phyloP scores from a whole-genome alignment of 2,113 vertebrate species.

The Alosa alosa region DNA sequence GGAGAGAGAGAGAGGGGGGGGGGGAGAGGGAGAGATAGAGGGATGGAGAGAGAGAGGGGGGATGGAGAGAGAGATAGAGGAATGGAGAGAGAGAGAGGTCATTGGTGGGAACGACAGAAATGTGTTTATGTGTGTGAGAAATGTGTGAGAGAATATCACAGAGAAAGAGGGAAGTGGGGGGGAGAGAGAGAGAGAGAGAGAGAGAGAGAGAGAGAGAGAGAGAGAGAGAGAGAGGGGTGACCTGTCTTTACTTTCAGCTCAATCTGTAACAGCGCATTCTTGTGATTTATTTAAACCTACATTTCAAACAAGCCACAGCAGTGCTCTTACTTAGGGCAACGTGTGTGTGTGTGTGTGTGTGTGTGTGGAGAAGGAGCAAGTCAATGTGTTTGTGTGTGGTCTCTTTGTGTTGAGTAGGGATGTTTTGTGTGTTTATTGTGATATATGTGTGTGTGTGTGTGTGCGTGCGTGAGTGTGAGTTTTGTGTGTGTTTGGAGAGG shows the following conservation, averaged over 20 bases:
- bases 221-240: neutral
- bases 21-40: neutral
- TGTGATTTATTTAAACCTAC: neutral
- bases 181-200: neutral
- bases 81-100: neutral
- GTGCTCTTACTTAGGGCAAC: neutral
- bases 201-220: neutral
- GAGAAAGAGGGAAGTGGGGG: neutral
- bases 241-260: neutral
- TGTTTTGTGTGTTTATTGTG: neutral
- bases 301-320: slow-evolving; percentile 2
- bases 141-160: neutral
- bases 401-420: neutral
- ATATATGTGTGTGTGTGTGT: neutral
- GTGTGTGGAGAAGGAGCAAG: neutral
- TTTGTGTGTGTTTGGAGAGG: neutral
- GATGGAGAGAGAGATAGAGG: neutral
- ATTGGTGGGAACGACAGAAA: neutral
- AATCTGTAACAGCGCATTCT: slow-evolving; percentile 7
- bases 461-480: neutral
- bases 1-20: neutral
- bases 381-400: neutral
- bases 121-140: too few relatives aligned
- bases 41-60: neutral
- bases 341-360: slow-evolving; percentile 5